Base-by-base conservation (phyloP, 2,113 vertebrate species). In the Rhabdornis inornatus region DNA sequence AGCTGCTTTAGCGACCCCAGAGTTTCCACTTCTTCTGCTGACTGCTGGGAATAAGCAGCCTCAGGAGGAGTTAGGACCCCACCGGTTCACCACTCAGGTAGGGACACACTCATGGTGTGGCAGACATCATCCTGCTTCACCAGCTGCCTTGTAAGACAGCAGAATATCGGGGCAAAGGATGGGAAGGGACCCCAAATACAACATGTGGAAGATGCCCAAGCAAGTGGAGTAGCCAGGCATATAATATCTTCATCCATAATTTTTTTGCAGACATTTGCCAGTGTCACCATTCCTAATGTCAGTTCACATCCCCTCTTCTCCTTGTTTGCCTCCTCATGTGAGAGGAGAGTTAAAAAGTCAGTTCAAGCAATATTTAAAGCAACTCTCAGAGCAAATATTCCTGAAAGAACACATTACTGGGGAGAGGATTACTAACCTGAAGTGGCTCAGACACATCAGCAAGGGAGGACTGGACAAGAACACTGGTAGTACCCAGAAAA, bases 391-490 rank as follows among this genome's bases (percentile, higher is more conserved):
- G 53, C 35, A 81, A 80, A 40, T 0, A 1, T 5, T 35, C 9
- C 52, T 35, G 21, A 70, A 91, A 33, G 28, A 57, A 52, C 4
- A 12, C 1, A 2, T 44, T n/a, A 37, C 14, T 50, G 23, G 10
- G 15, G 9, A 71, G 5, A 90, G 8, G 23, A 80, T 77, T 52
- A 74, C 42, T 57, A 92, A 66, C 10, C 28, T 59, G 39, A 60
- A 44, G n/a, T 33, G 56, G 13, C 42, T 80, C n/a, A 61, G 55
- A 66, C 19, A 61, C 0, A 0, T 5, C 6, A 81, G 33, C 47
- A 60, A 81, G 22, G 45, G 15, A 80, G 15, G 23, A 69, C 27
- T 42, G 39, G 42, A 88, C 39, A 60, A 39, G 19, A 81, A 39
- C 24, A 59, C 5, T 9, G 24, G 18, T 31, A 42, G 18, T 31